Evolutionary conservation across 2,888 invertebrate species (phyloP).

Genomic region (Nipponacmea schrenckii): DNA sequence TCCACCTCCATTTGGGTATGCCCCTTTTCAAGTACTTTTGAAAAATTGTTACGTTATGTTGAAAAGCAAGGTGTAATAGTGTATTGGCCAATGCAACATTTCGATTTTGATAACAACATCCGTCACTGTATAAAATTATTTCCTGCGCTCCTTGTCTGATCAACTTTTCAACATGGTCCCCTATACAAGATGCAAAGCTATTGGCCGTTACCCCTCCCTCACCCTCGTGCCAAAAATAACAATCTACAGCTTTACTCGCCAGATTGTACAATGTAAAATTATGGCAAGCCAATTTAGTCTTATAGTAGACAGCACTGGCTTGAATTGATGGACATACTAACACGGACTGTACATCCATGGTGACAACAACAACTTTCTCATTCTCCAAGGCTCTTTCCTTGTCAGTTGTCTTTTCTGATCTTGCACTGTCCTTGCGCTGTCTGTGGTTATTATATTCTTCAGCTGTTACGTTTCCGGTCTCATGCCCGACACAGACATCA

Average conservation of each 20-base stretch:
- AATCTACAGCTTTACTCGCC: background rate
- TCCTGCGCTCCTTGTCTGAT: too few relatives aligned
- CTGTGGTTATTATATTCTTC: too few relatives aligned
- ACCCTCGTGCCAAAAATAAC: conserved; percentile 3
- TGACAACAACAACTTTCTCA: too few relatives aligned
- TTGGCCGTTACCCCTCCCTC: background rate
- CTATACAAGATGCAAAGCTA: conserved; percentile 4
- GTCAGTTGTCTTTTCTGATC: too few relatives aligned
- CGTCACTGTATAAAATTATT: background rate
- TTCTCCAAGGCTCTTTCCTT: too few relatives aligned
- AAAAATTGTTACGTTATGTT: conserved; percentile 15
- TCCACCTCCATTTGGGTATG: conserved; percentile 35
- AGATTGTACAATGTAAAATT: background rate
- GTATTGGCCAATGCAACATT: background rate
- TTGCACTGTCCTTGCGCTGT: too few relatives aligned
- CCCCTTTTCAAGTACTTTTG: conserved; percentile 28
- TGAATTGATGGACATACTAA: background rate
- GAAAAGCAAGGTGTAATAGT: background rate
- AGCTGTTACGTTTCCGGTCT: too few relatives aligned
- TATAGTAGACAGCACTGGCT: conserved; percentile 3
- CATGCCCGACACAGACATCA: too few relatives aligned
- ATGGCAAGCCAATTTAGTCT: background rate
- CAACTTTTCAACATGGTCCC: too few relatives aligned
- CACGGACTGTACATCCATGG: background rate
- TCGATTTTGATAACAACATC: background rate